Base-by-base conservation (phyloP, 2,113 vertebrate species). In the Hydrolagus affinis region DNA sequence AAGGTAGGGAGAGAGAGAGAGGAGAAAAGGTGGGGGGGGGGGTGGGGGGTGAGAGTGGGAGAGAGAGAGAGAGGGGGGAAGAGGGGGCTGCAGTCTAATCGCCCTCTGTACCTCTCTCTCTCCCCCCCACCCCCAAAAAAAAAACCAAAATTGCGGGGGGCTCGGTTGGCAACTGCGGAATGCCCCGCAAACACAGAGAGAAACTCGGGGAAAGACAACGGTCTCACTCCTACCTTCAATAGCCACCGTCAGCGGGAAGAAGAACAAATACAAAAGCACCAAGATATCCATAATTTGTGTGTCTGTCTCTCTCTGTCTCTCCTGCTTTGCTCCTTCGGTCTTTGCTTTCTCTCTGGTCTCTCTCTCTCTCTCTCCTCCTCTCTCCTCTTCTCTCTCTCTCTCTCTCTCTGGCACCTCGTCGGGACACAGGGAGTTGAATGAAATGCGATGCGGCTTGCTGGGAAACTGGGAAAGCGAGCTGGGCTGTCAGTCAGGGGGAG, bases 391-490 rank as follows among this genome's bases (percentile, higher is more conserved):
- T 44, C 44, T 44, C 78, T 28, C 78, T 28, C 77, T 10, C 78
- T n/a, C 25, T 64, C 77, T 8, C 62, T 32, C 78, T 83, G 78
- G 60, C 78, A 83, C 78, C 32, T 30, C 60, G 78, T 64, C 78
- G 30, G 78, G 77, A 66, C 28, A 15, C 77, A 66, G 77, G 44
- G 59, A 32, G 25, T 44, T 83, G 78, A 83, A 66, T 66, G 62
- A 83, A 44, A 6, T 44, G 44, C 44, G 44, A 62, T 66, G 78
- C 78, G 78, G 78, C 78, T 83, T 77, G 60, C 78, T 83, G 78
- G 78, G 77, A n/a, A n/a, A n/a, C 78, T 83, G 78, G 78, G 44
- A 83, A 83, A 66, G 78, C 23, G 60, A 83, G 15, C 30, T 17
- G 62, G n/a, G n/a, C 17, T 83, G 78, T 83, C 78, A 83, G 25